A percentile compares a stretch with the other conserved stretches of the same genome.
phyloP scores from a whole-genome alignment of 1,140 invertebrate species.

The Drosophila persimilis region DNA sequence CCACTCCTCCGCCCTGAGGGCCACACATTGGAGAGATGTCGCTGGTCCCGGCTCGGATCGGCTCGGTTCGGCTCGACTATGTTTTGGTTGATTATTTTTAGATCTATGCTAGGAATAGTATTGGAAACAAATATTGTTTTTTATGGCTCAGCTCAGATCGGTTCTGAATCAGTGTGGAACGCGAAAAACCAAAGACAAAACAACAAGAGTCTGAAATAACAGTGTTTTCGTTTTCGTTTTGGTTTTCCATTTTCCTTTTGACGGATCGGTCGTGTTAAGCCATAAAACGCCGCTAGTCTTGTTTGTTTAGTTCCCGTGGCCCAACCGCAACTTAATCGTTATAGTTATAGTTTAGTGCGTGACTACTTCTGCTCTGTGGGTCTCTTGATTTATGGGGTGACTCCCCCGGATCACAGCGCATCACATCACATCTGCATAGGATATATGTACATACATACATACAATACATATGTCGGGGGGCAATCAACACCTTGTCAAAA shows the following conservation, averaged over 20 bases:
- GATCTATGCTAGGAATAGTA: slow-evolving; percentile 76
- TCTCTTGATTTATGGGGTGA: slow-evolving; percentile 60
- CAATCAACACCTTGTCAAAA: slow-evolving; percentile 72
- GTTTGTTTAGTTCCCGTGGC: slow-evolving; percentile 63
- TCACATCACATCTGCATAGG: no score
- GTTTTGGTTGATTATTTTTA: slow-evolving; percentile 74
- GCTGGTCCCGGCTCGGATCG: slow-evolving; percentile 21
- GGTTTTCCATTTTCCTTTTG: slow-evolving; percentile 52
- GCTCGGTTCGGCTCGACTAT: background rate
- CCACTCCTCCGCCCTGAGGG: slow-evolving; percentile 11
- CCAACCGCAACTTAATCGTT: slow-evolving; percentile 61
- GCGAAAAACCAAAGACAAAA: slow-evolving; percentile 38
- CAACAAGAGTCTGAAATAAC: slow-evolving; percentile 62
- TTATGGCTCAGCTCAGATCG: slow-evolving; percentile 52
- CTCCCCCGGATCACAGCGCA: no score
- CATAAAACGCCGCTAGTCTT: slow-evolving; percentile 65
- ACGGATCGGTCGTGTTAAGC: slow-evolving; percentile 67
- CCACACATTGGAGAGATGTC: slow-evolving; percentile 22
- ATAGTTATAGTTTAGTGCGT: slow-evolving; percentile 75
- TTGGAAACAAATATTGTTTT: slow-evolving; percentile 77
- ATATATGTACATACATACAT: no score
- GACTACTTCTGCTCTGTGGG: slow-evolving; percentile 51
- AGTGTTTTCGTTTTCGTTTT: slow-evolving; percentile 55
- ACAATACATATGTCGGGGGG: background rate
- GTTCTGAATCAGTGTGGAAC: slow-evolving; percentile 16